These are phyloP conservation scores for Copidosoma floridanum DNA, from an alignment of 1,140 invertebrate genomes.

Conservation along the genomic window DNA sequence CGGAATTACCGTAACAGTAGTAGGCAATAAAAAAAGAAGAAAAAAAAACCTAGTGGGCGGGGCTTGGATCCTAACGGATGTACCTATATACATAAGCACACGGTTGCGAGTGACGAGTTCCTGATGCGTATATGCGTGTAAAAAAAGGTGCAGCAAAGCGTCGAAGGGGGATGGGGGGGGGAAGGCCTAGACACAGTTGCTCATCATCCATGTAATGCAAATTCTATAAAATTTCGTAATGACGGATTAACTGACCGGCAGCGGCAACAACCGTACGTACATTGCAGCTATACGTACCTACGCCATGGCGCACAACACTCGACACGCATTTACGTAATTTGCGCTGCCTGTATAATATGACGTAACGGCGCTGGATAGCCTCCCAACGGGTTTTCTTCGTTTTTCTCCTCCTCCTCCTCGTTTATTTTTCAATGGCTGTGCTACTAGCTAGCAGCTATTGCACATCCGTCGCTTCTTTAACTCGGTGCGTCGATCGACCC, in stretches of 20 bases:
- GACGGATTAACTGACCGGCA: constrained; percentile 36
- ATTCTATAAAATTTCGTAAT: constrained; percentile 42
- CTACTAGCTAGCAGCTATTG: background rate
- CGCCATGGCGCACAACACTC: too few species aligned
- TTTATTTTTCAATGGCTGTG: background rate
- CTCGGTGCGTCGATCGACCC: too few species aligned
- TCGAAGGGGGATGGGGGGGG: background rate
- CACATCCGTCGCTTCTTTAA: background rate
- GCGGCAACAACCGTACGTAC: too few species aligned
- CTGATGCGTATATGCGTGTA: too few species aligned
- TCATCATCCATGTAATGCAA: constrained; percentile 40
- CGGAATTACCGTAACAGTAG: too few species aligned
- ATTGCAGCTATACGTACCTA: too few species aligned
- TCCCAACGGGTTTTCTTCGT: background rate
- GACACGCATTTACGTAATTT: constrained; percentile 14
- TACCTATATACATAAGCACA: too few species aligned
- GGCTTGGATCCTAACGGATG: too few species aligned
- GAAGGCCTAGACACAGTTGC: constrained; percentile 43
- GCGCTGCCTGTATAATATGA: background rate
- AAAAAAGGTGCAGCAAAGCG: background rate
- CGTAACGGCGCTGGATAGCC: constrained; percentile 2
- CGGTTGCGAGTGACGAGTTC: too few species aligned
- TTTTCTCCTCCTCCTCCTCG: background rate
- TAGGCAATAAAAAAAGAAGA: too few species aligned
- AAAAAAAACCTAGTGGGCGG: too few species aligned